Conservation (phyloP, 2,797 vertebrate genomes). For the Spatula clypeata region DNA sequence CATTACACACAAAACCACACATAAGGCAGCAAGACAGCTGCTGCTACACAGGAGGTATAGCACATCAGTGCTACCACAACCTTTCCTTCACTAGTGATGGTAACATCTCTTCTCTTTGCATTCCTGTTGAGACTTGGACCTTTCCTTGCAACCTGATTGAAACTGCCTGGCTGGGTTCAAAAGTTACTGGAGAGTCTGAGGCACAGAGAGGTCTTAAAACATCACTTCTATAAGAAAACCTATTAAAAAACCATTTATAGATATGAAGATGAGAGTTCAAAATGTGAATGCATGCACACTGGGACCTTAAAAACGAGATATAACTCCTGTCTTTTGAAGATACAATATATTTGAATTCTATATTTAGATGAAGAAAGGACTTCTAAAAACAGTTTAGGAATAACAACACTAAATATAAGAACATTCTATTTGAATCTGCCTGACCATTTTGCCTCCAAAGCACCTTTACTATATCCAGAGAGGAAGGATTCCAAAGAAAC, state of each 20-base stretch:
- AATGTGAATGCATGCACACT: neutral
- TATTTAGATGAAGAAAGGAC: neutral
- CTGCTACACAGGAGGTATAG: neutral
- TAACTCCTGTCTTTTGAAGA: neutral
- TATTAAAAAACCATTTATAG: neutral
- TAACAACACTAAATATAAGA: neutral
- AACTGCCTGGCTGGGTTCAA: neutral
- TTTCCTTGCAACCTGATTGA: neutral
- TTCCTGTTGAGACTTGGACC: neutral
- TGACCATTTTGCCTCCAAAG: neutral
- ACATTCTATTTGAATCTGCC: neutral
- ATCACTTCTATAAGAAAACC: neutral
- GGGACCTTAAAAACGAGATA: neutral
- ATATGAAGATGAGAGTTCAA: neutral
- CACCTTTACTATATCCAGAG: neutral
- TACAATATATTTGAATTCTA: neutral
- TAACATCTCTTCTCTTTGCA: neutral
- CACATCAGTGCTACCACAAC: neutral
- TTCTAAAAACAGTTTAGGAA: neutral
- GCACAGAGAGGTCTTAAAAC: neutral
- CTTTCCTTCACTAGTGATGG: neutral
- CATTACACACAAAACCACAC: neutral
- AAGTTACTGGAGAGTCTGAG: neutral
- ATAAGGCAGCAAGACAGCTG: neutral
- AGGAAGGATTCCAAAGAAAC: neutral